Conservation (phyloP, 2,113 vertebrate species). For the Colossoma macropomum region DNA sequence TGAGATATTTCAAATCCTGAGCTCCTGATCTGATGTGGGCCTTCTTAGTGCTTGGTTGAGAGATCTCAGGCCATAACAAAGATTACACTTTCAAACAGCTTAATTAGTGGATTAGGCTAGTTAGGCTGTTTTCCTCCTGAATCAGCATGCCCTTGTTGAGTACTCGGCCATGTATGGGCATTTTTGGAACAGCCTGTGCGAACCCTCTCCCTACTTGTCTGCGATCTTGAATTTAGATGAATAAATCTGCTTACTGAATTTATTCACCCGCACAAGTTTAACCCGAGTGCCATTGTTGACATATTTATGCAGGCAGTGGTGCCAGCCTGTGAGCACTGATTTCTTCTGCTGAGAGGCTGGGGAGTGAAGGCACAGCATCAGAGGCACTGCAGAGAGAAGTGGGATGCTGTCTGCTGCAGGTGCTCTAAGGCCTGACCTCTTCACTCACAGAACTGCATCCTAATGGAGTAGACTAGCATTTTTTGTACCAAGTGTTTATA, state of each 20-base stretch:
- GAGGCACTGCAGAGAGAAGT: neutral
- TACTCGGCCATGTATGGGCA: conserved; percentile 28
- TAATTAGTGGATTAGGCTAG: conserved; percentile 37
- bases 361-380: neutral
- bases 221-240: conserved; percentile 27
- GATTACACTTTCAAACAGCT: conserved; percentile 32
- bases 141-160: neutral
- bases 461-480: neutral
- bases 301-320: conserved; percentile 16
- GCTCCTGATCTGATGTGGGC: neutral
- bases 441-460: neutral
- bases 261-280: conserved; percentile 28
- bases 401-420: conserved; percentile 24
- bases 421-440: conserved; percentile 7
- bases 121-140: neutral
- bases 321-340: neutral
- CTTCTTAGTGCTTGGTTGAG: neutral
- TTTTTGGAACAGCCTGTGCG: neutral
- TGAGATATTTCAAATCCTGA: conserved; percentile 47
- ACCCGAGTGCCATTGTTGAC: conserved; percentile 32
- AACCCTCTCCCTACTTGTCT: neutral
- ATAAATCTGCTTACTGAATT: conserved; percentile 42
- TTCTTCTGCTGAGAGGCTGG: neutral
- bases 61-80: conserved; percentile 14
- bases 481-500: neutral